Base-by-base conservation (phyloP, 2,797 vertebrate species). In the Sebastes matsubarae region DNA sequence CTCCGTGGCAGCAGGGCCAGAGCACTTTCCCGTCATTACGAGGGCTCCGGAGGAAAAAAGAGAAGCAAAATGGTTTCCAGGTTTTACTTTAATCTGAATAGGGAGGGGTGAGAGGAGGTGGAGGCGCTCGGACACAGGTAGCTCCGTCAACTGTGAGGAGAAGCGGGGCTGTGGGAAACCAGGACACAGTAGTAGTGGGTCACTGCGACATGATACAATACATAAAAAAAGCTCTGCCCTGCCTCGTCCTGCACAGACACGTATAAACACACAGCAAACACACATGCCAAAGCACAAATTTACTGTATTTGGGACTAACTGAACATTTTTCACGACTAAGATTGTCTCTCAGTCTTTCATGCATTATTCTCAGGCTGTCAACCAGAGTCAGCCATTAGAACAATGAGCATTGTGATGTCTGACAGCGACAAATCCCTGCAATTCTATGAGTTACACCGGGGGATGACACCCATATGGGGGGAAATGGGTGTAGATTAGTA, bases 31-130 rank as follows among this genome's bases (percentile, higher is more conserved):
- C 83, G 84, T 93, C 92, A 94, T 95, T 93, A 93, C 77, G 61
- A 92, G 83, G 80, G 79, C 79, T 89, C 55, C 70, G 83, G 85
- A 84, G 87, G 82, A 87, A 89, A 89, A 30, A 85, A 77, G 78
- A 75, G 86, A 83, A 82, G 83, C 79, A 89, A 94, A 92, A 94
- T 95, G 84, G 92, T 93, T 95, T 94, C 92, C 92, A 94, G 93
- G 90, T 93, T 93, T 86, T 75, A 79, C 88, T 92, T 88, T 87
- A 89, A 93, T 93, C 80, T 82, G 57, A 55, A 50, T 54, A 54
- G 71, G 87, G 74, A 82, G 72, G 71, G 84, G 36, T 24, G 73
- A 67, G 32, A 36, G 27, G 70, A 30, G 36, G 50, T 6, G 27
- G 6, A 30, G 75, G n/a, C 74, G 60, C 46, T 74, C 22, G 10